Base-by-base conservation (phyloP, 2,888 invertebrate genomes). In the Phania funesta region DNA sequence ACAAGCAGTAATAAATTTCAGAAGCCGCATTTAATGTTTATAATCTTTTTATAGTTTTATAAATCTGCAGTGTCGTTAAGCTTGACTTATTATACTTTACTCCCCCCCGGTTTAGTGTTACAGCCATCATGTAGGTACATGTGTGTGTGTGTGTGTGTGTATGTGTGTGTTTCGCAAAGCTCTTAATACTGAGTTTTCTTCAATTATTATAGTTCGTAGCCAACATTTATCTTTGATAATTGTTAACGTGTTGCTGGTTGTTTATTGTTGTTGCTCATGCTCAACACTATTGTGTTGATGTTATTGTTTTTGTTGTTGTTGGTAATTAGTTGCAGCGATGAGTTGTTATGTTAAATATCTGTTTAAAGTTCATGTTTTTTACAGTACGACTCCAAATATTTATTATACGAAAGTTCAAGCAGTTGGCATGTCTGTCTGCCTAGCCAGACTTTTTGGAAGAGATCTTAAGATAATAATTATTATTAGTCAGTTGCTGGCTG, bases 251-350 rank as follows among this genome's bases (percentile, higher is more conserved):
- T 54, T 52, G 60, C 54, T 73, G 54, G 11, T 35, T n/a, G n/a
- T n/a, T 18, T 41, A 29, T 65, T 76, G 67, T 76, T 65, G 62
- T 22, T 62, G 71, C 52, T 62, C 48, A 67, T 62, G 73, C 60
- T 56, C 38, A 73, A 48, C 38, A 54, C 35, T 46, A 38, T 52
- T 56, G 24, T 41, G 62, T 18, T 62, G 29, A 4, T 44, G 41
- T 44, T 44, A 6, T 44, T 44, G 26, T 54, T 60, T 32, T 24
- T 56, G 26, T 20, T 67, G 35, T 65, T 65, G 54, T 67, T 68
- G 50, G 35, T 68, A 83, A 83, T 83, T 83, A 80, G 80, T 80
- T 73, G 83, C 76, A 80, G 64, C 71, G 76, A 80, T 82, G 74
- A 78, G 78, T 70, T 75, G 46, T 35, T 29, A 52, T 58, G 58